Evolutionary conservation across 2,113 vertebrate genomes (phyloP), one percentile per base, ranked within the genome.

Genomic region (Tenebrosternarchus preto): DNA sequence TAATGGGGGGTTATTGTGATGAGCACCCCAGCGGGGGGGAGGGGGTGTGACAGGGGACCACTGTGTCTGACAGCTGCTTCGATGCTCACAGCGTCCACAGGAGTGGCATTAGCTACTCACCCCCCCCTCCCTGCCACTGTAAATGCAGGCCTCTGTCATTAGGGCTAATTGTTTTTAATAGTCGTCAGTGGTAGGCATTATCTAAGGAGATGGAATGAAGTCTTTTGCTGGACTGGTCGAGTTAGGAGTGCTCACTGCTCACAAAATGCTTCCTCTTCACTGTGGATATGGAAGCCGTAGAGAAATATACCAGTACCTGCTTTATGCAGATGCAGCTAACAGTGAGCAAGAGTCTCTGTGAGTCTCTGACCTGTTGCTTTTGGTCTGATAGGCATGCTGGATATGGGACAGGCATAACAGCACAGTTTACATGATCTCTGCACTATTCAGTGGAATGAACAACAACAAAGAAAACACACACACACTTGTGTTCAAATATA

Each of bases 201-300:
- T 82, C 83, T 61, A 88, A 90, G 85, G 78, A 87, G 89, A 90
- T 88, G 91, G 87, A 92, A 90, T 80, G 90, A 89, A 93, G 87
- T 87, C 86, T 90, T 91, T 91, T 88, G 92, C 89, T 81, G 76
- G 80, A 80, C 78, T 67, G 76, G 85, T 88, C 87, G 80, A 87
- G 69, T 87, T 77, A 86, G 80, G 70, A 68, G 66, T 64, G 76
- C 50, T 60, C 19, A 56, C 61, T 6, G 43, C 43, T 70, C 55
- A 31, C 59, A 36, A 33, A 3, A 17, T 39, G 33, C 56, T 22
- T 69, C 8, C 9, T 68, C 22, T 25, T 50, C 64, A 78, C 64
- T 39, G 53, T 59, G 53, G 31, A 56, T 33, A 69, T 69, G 22
- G 29, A 17, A 36, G 53, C 68, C 33, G 57, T 69, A 17, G 53